These are phyloP conservation scores for Artemisiospiza belli DNA, from an alignment of 2,113 vertebrate genomes.

Conservation along the genomic window DNA sequence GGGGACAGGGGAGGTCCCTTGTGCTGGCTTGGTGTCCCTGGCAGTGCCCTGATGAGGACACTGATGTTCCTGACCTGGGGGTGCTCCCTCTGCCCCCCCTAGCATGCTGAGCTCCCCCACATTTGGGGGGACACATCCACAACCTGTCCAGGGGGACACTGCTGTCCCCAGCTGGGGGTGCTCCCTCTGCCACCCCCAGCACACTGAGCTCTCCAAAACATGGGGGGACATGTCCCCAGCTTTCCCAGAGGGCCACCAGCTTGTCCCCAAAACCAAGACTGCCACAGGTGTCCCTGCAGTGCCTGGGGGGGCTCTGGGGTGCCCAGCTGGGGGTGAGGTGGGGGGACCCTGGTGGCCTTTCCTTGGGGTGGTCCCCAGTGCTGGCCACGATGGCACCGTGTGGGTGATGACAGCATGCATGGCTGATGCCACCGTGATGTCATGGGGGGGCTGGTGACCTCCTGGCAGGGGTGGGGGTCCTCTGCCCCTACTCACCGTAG, in stretches of 20 bases:
- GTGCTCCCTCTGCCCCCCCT: background rate
- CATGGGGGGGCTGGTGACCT: background rate
- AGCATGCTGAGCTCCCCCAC: rapidly evolving
- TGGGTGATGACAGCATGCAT: background rate
- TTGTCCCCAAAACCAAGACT: background rate
- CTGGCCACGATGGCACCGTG: background rate
- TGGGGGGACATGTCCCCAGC: background rate
- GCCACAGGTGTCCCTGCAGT: background rate
- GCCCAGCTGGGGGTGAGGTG: background rate
- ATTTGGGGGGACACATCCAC: background rate
- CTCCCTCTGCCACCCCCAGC: background rate
- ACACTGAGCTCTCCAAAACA: background rate
- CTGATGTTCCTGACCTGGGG: background rate
- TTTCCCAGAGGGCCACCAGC: background rate
- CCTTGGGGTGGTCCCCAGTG: background rate
- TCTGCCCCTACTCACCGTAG: conserved; percentile 91
- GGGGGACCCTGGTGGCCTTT: background rate
- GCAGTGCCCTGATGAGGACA: background rate
- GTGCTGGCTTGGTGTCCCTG: background rate
- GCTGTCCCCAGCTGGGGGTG: background rate
- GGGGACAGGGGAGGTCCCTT: background rate
- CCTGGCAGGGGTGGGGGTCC: background rate
- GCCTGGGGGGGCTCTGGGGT: background rate
- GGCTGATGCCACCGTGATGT: background rate
- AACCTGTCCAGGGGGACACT: background rate